Evolutionary conservation across 2,113 vertebrate genomes (phyloP), one percentile per base, ranked within the genome.

Genomic region (Scatophagus argus): DNA sequence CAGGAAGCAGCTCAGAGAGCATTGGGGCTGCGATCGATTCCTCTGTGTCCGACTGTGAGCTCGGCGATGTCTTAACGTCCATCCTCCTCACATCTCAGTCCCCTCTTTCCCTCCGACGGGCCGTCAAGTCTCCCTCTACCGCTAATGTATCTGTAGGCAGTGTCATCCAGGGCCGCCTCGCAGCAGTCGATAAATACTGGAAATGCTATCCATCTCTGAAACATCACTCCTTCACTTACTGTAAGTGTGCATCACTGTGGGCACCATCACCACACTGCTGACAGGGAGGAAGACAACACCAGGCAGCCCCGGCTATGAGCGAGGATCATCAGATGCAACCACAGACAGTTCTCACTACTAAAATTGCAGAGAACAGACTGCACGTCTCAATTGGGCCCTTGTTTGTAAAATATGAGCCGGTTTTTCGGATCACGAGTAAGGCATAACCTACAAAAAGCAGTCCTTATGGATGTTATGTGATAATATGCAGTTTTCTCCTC

Each of bases 171-270:
- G 76, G 74, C 87, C 70, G 77, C 82, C 75, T 71, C 76, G 27
- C 81, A 73, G 85, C 87, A 93, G 94, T 95, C 94, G 84, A 94
- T 95, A 94, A 91, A 82, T 85, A 81, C 89, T 93, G 93, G 94
- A 94, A 95, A 94, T 58, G 91, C 87, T 91, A 94, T 91, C 94
- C 93, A 89, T 94, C 93, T 89, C 85, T 94, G 93, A 93, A 94
- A 95, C 91, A 91, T 93, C 94, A 94, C 90, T 92, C 94, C 93
- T 89, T 91, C 90, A 89, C 90, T 95, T 95, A 94, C 94, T 92
- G 94, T 94, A 95, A 95, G 85, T 87, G 85, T 31, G 85, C 84
- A 90, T 91, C 90, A 90, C 56, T 61, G 82, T 68, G 92, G 92
- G 87, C 90, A 71, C 25, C 74, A 74, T 75, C 78, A 73, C 81